phyloP scores from a whole-genome alignment of 2,888 invertebrate species.

The Drosophila mettleri region DNA sequence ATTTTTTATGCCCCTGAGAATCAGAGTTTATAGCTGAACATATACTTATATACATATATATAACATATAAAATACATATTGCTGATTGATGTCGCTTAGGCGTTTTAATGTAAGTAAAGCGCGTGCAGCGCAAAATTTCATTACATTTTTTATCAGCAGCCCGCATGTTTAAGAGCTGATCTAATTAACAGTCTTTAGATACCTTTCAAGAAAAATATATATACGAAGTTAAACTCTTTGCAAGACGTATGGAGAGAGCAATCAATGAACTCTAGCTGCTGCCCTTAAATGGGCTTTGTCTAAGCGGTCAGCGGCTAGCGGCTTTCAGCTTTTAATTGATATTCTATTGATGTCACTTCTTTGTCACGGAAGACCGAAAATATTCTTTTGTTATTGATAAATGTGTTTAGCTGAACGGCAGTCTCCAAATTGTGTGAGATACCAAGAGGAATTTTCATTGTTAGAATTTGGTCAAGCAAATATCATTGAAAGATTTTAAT shows the following conservation, averaged over 20 bases:
- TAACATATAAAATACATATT: constrained; percentile 27
- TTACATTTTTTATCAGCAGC: constrained; percentile 53
- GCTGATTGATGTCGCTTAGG: constrained; percentile 71
- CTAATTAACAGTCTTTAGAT: constrained; percentile 57
- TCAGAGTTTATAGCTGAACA: constrained; percentile 60
- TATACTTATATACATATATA: constrained; percentile 24
- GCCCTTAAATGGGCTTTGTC: constrained; percentile 19
- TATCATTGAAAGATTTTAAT: not conserved
- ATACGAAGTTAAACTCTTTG: constrained; percentile 25
- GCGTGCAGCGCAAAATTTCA: constrained; percentile 60
- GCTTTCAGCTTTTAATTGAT: constrained; percentile 46
- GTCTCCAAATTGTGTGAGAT: not conserved
- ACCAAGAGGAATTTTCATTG: not conserved
- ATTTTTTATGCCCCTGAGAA: constrained; percentile 38
- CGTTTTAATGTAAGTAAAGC: constrained; percentile 61
- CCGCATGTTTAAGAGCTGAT: constrained; percentile 44
- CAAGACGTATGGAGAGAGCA: constrained; percentile 25
- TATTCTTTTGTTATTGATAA: constrained; percentile 19
- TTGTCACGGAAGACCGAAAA: not conserved
- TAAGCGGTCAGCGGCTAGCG: constrained; percentile 23
- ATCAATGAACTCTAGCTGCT: constrained; percentile 13
- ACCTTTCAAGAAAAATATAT: not conserved
- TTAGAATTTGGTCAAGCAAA: not conserved
- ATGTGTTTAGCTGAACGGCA: not conserved
- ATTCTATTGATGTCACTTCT: constrained; percentile 26